Conservation (phyloP, 1,140 invertebrate species). For the Polypedilum pembai region DNA sequence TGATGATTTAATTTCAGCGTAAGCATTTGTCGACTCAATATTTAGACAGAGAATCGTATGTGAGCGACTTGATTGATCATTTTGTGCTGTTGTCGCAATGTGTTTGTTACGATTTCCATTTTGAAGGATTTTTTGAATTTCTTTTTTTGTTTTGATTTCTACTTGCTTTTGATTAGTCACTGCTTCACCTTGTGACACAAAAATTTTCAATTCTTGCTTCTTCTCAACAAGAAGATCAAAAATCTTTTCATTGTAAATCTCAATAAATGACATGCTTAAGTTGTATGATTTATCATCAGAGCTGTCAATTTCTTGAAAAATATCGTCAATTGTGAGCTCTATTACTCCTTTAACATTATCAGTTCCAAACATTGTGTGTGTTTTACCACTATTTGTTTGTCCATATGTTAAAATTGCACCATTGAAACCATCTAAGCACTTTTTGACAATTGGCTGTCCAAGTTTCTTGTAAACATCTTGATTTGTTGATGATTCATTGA, state of each 20-base stretch:
- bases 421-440: not conserved
- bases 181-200: not conserved
- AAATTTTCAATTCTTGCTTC: not conserved
- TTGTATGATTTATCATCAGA: not conserved
- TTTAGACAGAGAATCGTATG: not conserved
- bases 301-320: not conserved
- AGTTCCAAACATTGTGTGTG: not conserved
- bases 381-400: not conserved
- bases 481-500: not conserved
- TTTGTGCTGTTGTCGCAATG: not conserved
- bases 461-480: not conserved
- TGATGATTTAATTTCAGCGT: not conserved
- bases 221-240: not conserved
- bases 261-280: not conserved
- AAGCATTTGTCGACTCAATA: not conserved
- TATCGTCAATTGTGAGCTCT: not conserved
- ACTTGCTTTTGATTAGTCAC: not conserved
- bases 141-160: not conserved
- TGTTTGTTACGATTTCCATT: slow-evolving; percentile 4
- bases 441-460: not conserved
- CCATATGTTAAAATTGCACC: not conserved
- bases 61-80: not conserved
- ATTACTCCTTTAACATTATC: not conserved
- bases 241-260: slow-evolving; percentile 3
- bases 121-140: not conserved